Base-by-base conservation (phyloP, 1,140 invertebrate genomes). In the Apis florea region DNA sequence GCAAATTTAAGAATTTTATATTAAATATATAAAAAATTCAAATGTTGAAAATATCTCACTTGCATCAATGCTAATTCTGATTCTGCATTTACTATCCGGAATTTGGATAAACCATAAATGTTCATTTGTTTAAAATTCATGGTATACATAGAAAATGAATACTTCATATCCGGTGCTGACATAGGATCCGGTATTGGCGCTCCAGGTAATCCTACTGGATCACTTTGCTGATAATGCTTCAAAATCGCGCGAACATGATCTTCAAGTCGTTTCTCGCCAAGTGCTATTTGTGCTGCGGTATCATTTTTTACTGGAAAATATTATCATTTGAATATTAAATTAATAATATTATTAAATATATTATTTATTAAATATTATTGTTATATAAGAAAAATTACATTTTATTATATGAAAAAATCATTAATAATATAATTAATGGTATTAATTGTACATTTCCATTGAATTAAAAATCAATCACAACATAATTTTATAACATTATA, bases 181-280 rank as follows among this genome's bases (percentile, higher is more conserved):
- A 97, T 96, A 0, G 97, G 97, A 92, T 98, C 97, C 2, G 96
- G 96, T 71, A 98, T 95, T 13, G 96, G 95, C 0, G 95, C 96
- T 6, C 96, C 96, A 0, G 97, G 97, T 15, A 98, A 89, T 0
- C 97, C 97, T 1, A 97, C 92, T 0, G 96, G 96, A 93, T 97
- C 96, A 68, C 95, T 94, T 88, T 97, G 95, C 92, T 98, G 97
- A 90, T 96, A 98, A 90, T 98, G 97, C 64, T 97, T 96, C n/a
- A 98, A 89, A 13, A 97, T 94, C 49, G 94, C 92, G 51, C 96
- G 93, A 56, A 98, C 95, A 86, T 97, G 95, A 79, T 96, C 95
- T 63, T 96, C 95, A 21, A 97, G 92, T 83, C 95, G 95, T 87
- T 96, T 94, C 90, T 97, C 95, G 11, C 95, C 95, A 59, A 94